Evolutionary conservation across 2,797 vertebrate genomes (phyloP), one percentile per base, ranked within the genome.

Genomic region (Sebastes iracundus): DNA sequence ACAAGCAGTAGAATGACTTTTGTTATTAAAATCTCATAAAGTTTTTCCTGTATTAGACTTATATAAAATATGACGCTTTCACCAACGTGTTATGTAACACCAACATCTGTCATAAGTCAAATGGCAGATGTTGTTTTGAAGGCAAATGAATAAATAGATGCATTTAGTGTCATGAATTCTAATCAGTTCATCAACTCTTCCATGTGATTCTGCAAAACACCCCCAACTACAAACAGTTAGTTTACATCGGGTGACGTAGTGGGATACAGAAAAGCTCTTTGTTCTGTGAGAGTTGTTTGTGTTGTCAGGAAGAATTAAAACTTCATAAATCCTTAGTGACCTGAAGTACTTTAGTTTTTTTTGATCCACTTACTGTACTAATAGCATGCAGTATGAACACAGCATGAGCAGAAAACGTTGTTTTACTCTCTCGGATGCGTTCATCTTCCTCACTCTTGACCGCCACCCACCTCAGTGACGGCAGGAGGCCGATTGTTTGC

Each of bases 121-220:
- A 30, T 75, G 38, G 61, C 62, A 75, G 58, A 49, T 79, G 71
- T 25, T 56, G 42, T 7, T 64, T 73, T 59, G n/a, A 58, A 53
- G 38, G 6, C 22, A 10, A 20, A 56, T 32, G 13, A 61, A 66
- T 52, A 16, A 72, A 80, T 42, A 32, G 14, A 63, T n/a, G 7
- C 4, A 64, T 59, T 74, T 68, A 33, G 8, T n/a, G 11, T 65
- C 46, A 61, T 38, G n/a, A 49, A 59, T 53, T 16, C 1, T 55
- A 22, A 76, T 72, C 23, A 32, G 10, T 72, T 78, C 23, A 67
- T 66, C 18, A 75, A 67, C 27, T 25, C 13, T 18, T 59, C 16
- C 3, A n/a, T 65, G n/a, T 63, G 27, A 58, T 59, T 79, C 20
- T 28, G 8, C 30, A 55, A 22, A 22, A 16, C 56, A n/a, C 16